phyloP scores from a whole-genome alignment of 2,888 invertebrate species.

The Tetragonula carbonaria region DNA sequence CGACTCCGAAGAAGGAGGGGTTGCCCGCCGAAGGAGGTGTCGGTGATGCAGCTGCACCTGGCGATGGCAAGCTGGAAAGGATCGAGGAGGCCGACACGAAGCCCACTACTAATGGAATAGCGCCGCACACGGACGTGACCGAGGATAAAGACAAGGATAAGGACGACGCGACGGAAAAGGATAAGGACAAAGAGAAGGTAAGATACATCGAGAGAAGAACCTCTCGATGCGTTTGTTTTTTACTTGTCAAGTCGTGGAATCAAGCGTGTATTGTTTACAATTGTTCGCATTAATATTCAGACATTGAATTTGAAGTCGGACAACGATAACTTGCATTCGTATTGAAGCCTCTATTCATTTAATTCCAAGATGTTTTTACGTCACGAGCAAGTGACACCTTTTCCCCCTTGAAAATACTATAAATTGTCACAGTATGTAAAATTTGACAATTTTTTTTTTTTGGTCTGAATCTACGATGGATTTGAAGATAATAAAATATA shows the following conservation, averaged over 20 bases:
- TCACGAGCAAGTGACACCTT: too few relatives aligned
- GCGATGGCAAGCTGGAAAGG: constrained; percentile 88
- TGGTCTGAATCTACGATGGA: too few relatives aligned
- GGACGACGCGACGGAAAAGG: constrained; percentile 88
- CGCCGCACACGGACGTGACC: constrained; percentile 86
- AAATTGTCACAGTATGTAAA: too few relatives aligned
- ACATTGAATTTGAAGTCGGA: too few relatives aligned
- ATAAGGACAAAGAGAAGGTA: constrained; percentile 87
- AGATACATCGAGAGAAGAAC: neutral
- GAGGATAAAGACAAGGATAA: constrained; percentile 89
- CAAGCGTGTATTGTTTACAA: too few relatives aligned
- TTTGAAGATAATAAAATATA: too few relatives aligned
- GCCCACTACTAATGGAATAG: constrained; percentile 90
- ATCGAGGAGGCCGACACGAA: constrained; percentile 91
- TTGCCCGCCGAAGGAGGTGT: constrained; percentile 82
- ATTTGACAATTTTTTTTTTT: too few relatives aligned
- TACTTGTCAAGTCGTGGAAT: neutral
- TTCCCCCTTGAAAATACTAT: too few relatives aligned
- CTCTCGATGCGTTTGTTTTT: neutral
- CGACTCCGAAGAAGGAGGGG: constrained; percentile 87
- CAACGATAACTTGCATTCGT: too few relatives aligned
- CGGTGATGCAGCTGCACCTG: constrained; percentile 85
- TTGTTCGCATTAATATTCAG: too few relatives aligned
- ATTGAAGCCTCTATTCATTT: too few relatives aligned
- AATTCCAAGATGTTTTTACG: too few relatives aligned